These are phyloP conservation scores for Enteromius mattozi DNA, from an alignment of 2,797 vertebrate species.

Conservation along the genomic window DNA sequence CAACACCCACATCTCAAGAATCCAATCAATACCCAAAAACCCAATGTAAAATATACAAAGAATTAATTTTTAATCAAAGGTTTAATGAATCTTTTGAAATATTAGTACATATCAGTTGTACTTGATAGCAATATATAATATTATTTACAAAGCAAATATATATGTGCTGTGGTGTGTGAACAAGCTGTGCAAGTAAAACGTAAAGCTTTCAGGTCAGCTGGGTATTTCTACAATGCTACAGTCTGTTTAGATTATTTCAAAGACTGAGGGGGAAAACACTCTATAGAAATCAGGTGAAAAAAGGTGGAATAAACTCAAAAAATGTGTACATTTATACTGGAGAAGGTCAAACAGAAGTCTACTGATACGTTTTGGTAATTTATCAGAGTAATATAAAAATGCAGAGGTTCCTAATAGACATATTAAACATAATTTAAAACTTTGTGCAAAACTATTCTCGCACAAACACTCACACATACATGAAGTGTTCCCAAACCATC, in stretches of 20 bases:
- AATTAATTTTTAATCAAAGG: neutral
- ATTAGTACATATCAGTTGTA: conserved; percentile 18
- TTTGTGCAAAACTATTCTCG: conserved; percentile 3
- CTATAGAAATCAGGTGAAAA: neutral
- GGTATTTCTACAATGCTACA: neutral
- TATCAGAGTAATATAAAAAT: conserved; percentile 16
- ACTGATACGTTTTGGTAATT: neutral
- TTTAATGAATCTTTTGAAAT: conserved; percentile 48
- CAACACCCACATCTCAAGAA: neutral
- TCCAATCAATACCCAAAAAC: conserved; percentile 1
- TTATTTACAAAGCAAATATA: conserved; percentile 58
- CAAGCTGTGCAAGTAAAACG: neutral
- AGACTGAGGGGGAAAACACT: neutral
- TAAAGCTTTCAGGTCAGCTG: neutral
- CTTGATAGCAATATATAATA: conserved; percentile 33
- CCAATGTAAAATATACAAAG: neutral
- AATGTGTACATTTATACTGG: neutral
- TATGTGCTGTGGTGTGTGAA: neutral
- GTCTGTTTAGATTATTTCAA: neutral
- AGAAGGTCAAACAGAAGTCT: neutral
- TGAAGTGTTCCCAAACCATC: conserved; percentile 55
- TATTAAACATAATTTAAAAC: conserved; percentile 10
- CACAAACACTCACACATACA: conserved; percentile 46
- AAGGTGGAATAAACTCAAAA: neutral
- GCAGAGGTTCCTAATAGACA: conserved; percentile 11